Evolutionary conservation across 2,888 invertebrate species (phyloP), one percentile per base, ranked within the genome.

Genomic region (Agonopterix heracliana): DNA sequence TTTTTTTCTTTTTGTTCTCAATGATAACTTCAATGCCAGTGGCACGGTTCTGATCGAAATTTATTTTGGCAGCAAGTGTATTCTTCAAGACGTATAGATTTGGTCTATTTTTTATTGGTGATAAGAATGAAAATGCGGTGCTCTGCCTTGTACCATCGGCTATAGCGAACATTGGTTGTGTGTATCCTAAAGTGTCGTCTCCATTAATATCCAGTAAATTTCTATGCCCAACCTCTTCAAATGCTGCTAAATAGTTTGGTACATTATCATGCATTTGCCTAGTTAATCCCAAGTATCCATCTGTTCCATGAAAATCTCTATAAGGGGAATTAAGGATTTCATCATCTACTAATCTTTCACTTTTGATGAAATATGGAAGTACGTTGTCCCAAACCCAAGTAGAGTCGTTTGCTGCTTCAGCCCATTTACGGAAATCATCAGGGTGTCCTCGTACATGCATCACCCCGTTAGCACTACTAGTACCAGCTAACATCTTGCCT

Each of bases 41-140:
- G 11, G 41, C 41, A 40, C 53, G 62, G 3, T 60, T 41, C 1
- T 51, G 38, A 40, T 67, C 63, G 5, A 71, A 60, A 38, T 61
- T 34, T 36, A 71, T 61, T 57, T 68, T 55, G 0, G 53, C 61
- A 0, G 55, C 67, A 3, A 59, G 38, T 10, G 61, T 57, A 8
- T 56, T 54, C 48, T 57, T 67, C 7, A 56, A 46, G 9, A 70
- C 64, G 91, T 92, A 44, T 90, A 84, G 34, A 91, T 92, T 11
- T 91, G 92, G 34, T 64, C 72, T 51, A 7, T 59, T 11, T 47
- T 57, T 64, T 3, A 56, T 49, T 8, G 54, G 50, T 9, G 50
- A 36, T 11, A 68, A 36, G 34, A 58, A 64, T 9, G 54, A 45
- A n/a, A 81, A 66, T 0, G 89, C 72, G 1, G 41, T 41, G 12